Evolutionary conservation across 2,113 vertebrate genomes (phyloP), one percentile per base, ranked within the genome.

Genomic region (Chloroceryle aenea): DNA sequence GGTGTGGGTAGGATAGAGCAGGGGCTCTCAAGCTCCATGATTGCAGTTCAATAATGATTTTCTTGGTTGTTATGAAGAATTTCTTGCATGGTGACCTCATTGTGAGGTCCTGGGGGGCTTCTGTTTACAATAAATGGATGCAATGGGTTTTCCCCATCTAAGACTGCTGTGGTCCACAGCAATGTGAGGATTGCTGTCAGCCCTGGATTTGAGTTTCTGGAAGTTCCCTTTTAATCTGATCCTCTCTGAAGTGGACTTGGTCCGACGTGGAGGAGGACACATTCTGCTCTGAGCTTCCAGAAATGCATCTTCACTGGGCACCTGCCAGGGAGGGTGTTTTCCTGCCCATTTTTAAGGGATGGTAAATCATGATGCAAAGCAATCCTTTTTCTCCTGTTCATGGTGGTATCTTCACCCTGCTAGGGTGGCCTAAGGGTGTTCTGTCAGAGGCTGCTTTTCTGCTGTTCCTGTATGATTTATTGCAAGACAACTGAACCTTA

Each of bases 401-500:
- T 71, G 80, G 67, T 92, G 95, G 47, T 84, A 29, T 62, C 90
- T 94, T 82, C 43, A 42, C 80, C 50, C 66, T 72, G 43, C 83
- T 48, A 62, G 62, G 25, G 90, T 73, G 82, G n/a, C 89, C 48
- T 40, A 34, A 55, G 88, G 78, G 27, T 58, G 9, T 89, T 91
- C 45, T 96, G 62, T 93, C 91, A 72, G 74, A 75, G 53, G 83
- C 76, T 92, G 84, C 83, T 90, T 95, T 87, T 89, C 82, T 91
- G 87, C 94, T 97, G 52, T 92, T 93, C 91, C 80, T 81, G 6
- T 71, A 18, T 93, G 79, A 93, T 97, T 79, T 95, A 86, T 92
- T 95, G 56, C 30, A n/a, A 96, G 63, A 85, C 94, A 93, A 97
- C 95, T 98, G 97, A 98, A 97, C 80, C 94, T 97, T 97, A 93